Evolutionary conservation across 2,113 vertebrate species (phyloP), one percentile per base, ranked within the genome.

Genomic region (Murina feae): DNA sequence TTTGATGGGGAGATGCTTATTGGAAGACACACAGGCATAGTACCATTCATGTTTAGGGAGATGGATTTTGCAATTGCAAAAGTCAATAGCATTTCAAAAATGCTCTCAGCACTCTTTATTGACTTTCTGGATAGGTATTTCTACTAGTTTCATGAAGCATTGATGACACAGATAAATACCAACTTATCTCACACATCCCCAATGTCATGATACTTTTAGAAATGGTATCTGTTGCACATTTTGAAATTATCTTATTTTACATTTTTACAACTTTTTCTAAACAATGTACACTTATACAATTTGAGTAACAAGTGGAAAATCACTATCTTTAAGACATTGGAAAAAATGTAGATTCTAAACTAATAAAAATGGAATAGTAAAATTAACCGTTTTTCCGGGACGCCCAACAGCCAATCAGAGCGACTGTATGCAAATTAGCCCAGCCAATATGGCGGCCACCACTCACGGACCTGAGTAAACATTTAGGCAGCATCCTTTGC

Each of bases 71-170:
- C 95, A 90, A 89, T 80, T 95, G 82, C 86, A 92, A 90, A 97
- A 97, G 96, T 96, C 96, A 94, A 93, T 95, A 92, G 93, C 86
- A 92, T 91, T 94, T 96, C 90, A 95, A 93, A 96, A 97, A 88
- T 89, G 69, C 79, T 97, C 82, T 95, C 78, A 63, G 85, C 79
- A 86, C 39, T 96, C 68, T 87, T 93, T 96, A 97, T 93, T 97
- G 95, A 97, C 94, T 96, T 97, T 80, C 68, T 47, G 68, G 47
- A 89, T 82, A 96, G 83, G 84, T 86, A 90, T 96, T 96, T 90
- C 84, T 91, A 35, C 92, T 93, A 95, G 37, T 82, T 93, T 95
- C 85, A 82, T 12, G 32, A 94, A 95, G 68, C 69, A 88, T 44
- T 71, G 92, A 94, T 95, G 88, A 80, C 65, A 81, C 71, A 79